These are phyloP conservation scores for Euwallacea similis DNA, from an alignment of 1,140 invertebrate species.

Conservation along the genomic window DNA sequence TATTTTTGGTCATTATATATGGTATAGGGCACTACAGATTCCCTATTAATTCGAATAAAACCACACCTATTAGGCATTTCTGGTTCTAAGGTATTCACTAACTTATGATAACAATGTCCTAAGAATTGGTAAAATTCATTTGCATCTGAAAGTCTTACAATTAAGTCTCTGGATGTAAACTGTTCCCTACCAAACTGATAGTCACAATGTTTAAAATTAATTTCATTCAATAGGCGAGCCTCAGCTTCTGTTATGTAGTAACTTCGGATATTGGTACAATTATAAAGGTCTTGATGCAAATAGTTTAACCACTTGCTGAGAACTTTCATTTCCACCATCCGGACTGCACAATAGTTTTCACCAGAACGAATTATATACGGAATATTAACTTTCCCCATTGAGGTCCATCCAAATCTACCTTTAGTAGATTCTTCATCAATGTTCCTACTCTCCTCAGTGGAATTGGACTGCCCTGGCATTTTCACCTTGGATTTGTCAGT, in stretches of 20 bases:
- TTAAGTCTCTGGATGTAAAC: constrained; percentile 88
- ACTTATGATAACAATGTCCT: constrained; percentile 83
- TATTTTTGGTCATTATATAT: constrained; percentile 80
- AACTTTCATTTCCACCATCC: constrained; percentile 86
- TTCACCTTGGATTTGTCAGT: constrained; percentile 43
- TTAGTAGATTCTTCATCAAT: constrained; percentile 78
- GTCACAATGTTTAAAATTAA: constrained; percentile 91
- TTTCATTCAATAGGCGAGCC: constrained; percentile 87
- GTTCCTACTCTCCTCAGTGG: constrained; percentile 36
- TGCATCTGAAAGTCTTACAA: constrained; percentile 84
- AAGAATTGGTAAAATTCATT: constrained; percentile 89
- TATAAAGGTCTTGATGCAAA: constrained; percentile 81
- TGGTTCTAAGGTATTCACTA: constrained; percentile 65
- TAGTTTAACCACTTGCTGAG: constrained; percentile 83
- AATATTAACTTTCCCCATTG: constrained; percentile 80
- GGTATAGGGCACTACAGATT: constrained; percentile 91
- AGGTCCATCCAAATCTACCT: constrained; percentile 88
- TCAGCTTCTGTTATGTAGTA: constrained; percentile 92
- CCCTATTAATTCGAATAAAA: constrained; percentile 92
- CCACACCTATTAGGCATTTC: constrained; percentile 81
- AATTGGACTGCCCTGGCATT: constrained; percentile 22
- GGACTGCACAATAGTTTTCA: constrained; percentile 87
- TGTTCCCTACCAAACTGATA: constrained; percentile 83
- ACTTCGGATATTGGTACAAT: constrained; percentile 86
- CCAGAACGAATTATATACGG: constrained; percentile 83